Base-by-base conservation (phyloP, 2,113 vertebrate species). In the Daphoenositta chrysoptera region DNA sequence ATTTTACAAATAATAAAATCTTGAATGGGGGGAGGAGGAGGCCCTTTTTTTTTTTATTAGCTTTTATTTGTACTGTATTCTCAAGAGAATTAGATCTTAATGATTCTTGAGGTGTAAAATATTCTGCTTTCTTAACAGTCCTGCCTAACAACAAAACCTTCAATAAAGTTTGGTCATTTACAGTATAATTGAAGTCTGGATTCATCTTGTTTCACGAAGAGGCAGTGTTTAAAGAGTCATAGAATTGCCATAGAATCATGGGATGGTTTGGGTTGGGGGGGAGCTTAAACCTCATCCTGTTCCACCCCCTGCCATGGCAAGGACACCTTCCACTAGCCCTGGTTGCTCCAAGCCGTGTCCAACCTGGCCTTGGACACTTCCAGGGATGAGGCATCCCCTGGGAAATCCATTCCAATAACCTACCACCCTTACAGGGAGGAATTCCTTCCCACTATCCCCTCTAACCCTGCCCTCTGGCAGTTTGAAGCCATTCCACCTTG, bases 81-180 rank as follows among this genome's bases (percentile, higher is more conserved):
- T 94, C 64, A 96, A 93, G 89, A 97, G 89, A 98, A 96, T 96
- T 97, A 98, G 96, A 82, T 91, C 88, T 79, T 96, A 95, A 95
- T n/a, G 75, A 68, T 97, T 84, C 97, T 97, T 97, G 97, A 98
- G 97, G 92, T 98, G 97, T 98, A 98, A 98, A 98, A 97, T 98
- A 98, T 97, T 95, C 96, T 97, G 96, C 97, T 98, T 98, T 97
- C 96, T 97, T 98, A 97, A 93, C 96, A 95, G 89, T 95, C 96
- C 97, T 96, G 95, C 96, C 96, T 96, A 96, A 97, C 23, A 90
- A 85, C 91, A 77, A 89, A 97, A 97, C 69, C 82, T 98, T 97
- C 98, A 98, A 98, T 98, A 98, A 98, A 98, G 87, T 89, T 97
- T 57, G 73, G 83, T 71, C 66, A 58, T 95, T 87, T 96, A 91